Conservation (phyloP, 2,888 invertebrate species). For the Tinea trinotella region DNA sequence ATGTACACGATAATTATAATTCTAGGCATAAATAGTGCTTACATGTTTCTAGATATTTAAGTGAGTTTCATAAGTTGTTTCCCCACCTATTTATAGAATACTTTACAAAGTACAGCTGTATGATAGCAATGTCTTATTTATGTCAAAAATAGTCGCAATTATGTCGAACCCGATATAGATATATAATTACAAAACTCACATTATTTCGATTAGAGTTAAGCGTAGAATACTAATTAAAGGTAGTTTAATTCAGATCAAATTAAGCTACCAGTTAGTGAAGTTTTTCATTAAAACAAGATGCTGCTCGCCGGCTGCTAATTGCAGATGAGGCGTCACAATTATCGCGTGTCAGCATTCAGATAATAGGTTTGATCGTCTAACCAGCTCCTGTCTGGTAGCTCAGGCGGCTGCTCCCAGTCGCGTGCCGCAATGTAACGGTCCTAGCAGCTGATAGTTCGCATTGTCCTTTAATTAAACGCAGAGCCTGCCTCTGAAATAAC, state of each 20-base stretch:
- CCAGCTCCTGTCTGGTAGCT: background rate
- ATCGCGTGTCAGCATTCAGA: constrained; percentile 40
- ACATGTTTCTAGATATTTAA: constrained; percentile 1
- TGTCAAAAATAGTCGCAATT: constrained; percentile 5
- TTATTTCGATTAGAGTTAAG: constrained; percentile 11
- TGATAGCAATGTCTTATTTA: constrained; percentile 2
- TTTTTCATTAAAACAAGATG: constrained; percentile 15
- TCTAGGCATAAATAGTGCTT: constrained; percentile 6
- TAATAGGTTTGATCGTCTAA: constrained; percentile 37
- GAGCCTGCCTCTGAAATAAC: constrained; percentile 20
- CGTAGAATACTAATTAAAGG: constrained; percentile 14
- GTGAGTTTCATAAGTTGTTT: background rate
- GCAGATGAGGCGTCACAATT: constrained; percentile 52
- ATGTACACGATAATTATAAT: constrained; percentile 26
- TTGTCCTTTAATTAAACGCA: constrained; percentile 54
- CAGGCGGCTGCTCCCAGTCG: constrained; percentile 29
- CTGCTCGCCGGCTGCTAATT: constrained; percentile 32
- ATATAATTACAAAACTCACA: background rate
- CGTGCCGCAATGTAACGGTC: constrained; percentile 55
- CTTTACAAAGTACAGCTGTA: constrained; percentile 8
- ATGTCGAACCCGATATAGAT: constrained; percentile 12
- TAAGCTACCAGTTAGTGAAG: constrained; percentile 3
- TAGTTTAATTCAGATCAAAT: constrained; percentile 13
- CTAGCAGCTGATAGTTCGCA: constrained; percentile 54
- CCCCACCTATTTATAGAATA: background rate